Conservation (phyloP, 1,140 invertebrate genomes). For the Ceratina japonica region DNA sequence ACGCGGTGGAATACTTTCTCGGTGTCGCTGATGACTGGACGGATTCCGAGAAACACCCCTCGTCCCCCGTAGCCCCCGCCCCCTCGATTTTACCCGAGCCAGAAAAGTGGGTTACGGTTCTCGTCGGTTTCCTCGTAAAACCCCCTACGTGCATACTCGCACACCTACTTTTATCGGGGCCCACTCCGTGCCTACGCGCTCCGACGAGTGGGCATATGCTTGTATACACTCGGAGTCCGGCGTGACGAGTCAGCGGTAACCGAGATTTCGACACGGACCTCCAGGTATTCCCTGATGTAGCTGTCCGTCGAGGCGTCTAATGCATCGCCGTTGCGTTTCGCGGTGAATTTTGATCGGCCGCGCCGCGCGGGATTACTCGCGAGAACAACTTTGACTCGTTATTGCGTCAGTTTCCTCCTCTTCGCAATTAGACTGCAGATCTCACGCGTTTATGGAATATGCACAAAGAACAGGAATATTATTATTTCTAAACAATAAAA, state of each 20-base stretch:
- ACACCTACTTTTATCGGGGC: slow-evolving; percentile 53
- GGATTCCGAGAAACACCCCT: slow-evolving; percentile 56
- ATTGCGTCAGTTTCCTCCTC: slow-evolving; percentile 21
- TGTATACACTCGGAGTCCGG: slow-evolving; percentile 38
- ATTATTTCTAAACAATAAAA: too few species aligned
- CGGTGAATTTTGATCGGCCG: background rate
- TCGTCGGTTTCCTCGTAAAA: slow-evolving; percentile 61
- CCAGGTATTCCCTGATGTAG: slow-evolving; percentile 66
- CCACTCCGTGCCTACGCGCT: slow-evolving; percentile 45
- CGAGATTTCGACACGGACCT: slow-evolving; percentile 69
- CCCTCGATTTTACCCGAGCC: slow-evolving; percentile 5
- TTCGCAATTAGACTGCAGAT: too few species aligned
- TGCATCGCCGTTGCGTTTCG: slow-evolving; percentile 20
- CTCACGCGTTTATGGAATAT: too few species aligned
- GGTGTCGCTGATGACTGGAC: slow-evolving; percentile 55
- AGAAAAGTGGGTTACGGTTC: slow-evolving; percentile 62
- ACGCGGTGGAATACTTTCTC: slow-evolving; percentile 3
- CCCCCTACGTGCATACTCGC: slow-evolving; percentile 55
- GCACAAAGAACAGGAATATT: too few species aligned
- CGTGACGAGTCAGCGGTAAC: slow-evolving; percentile 67
- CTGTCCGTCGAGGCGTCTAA: slow-evolving; percentile 46
- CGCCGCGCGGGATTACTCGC: background rate
- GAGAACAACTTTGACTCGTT: slow-evolving; percentile 3
- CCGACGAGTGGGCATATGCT: slow-evolving; percentile 35
- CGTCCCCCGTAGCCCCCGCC: too few species aligned